phyloP scores from a whole-genome alignment of 2,888 invertebrate genomes.

The Agrotis segetum region DNA sequence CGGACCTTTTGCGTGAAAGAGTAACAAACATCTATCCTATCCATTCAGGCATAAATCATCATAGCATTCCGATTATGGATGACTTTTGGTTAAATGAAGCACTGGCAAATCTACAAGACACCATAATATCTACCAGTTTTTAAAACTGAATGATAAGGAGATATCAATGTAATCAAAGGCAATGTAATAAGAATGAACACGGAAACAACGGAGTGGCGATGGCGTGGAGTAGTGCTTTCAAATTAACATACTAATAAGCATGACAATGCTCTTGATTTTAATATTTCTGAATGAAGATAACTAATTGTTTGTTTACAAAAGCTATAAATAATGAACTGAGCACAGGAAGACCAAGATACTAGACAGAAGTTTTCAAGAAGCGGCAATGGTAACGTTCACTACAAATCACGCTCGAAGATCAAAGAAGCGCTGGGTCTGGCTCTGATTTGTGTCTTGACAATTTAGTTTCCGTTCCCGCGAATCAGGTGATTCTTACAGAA shows the following conservation, averaged over 20 bases:
- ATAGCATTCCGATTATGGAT: too few relatives aligned
- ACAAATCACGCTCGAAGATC: conserved; percentile 67
- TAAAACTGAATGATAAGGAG: background rate
- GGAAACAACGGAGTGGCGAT: background rate
- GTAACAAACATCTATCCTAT: too few relatives aligned
- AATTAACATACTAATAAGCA: background rate
- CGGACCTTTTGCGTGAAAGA: too few relatives aligned
- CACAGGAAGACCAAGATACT: conserved; percentile 33
- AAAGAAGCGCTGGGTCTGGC: conserved; percentile 57
- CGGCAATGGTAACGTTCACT: conserved; percentile 3
- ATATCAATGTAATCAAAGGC: background rate
- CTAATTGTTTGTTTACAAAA: background rate
- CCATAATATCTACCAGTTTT: background rate
- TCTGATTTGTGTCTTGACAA: conserved; percentile 61
- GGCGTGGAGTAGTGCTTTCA: background rate
- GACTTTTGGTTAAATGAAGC: background rate
- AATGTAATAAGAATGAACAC: background rate
- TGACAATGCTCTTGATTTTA: background rate
- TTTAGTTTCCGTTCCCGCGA: conserved; percentile 57
- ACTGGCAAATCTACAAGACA: background rate
- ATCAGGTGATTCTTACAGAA: conserved; percentile 43
- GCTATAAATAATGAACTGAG: conserved; percentile 25
- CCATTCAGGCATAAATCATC: too few relatives aligned
- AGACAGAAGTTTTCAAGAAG: conserved; percentile 43
- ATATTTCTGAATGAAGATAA: background rate